phyloP scores from a whole-genome alignment of 2,888 invertebrate genomes.

The Tiphia femorata region DNA sequence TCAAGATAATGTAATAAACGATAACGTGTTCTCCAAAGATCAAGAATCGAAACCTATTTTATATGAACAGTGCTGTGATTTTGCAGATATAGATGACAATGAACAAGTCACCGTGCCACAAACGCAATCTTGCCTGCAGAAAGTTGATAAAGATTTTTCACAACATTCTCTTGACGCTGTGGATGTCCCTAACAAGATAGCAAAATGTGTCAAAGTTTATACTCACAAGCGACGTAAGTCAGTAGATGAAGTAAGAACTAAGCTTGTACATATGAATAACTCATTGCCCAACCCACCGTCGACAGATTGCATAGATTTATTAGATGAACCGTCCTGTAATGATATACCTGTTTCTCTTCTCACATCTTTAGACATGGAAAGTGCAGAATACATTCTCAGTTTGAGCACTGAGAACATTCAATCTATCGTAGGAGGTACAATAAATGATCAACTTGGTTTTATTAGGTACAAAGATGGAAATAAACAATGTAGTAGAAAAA shows the following conservation, averaged over 20 bases:
- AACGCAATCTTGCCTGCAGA: constrained; percentile 27
- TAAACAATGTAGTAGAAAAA: constrained; percentile 7
- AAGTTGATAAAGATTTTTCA: constrained; percentile 26
- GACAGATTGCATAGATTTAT: constrained; percentile 59
- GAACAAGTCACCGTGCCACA: constrained; percentile 23
- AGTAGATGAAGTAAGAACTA: constrained; percentile 40
- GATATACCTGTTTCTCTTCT: constrained; percentile 56
- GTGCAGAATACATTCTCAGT: constrained; percentile 58
- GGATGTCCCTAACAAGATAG: constrained; percentile 45
- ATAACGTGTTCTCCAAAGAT: constrained; percentile 16
- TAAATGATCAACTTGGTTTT: constrained; percentile 38
- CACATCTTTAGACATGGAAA: constrained; percentile 57
- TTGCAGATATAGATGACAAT: constrained; percentile 34
- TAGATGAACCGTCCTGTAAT: constrained; percentile 52
- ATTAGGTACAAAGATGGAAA: constrained; percentile 20
- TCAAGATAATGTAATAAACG: constrained; percentile 15
- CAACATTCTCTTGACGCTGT: constrained; percentile 28
- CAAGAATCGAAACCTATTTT: constrained; percentile 39
- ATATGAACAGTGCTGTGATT: constrained; percentile 56
- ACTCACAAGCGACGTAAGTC: constrained; percentile 61
- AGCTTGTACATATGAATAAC: constrained; percentile 25
- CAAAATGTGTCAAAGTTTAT: constrained; percentile 63
- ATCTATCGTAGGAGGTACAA: constrained; percentile 53
- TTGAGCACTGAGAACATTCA: constrained; percentile 58
- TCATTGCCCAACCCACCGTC: constrained; percentile 26